Evolutionary conservation across 1,140 invertebrate species (phyloP).

Genomic region (Aphidius ervi): DNA sequence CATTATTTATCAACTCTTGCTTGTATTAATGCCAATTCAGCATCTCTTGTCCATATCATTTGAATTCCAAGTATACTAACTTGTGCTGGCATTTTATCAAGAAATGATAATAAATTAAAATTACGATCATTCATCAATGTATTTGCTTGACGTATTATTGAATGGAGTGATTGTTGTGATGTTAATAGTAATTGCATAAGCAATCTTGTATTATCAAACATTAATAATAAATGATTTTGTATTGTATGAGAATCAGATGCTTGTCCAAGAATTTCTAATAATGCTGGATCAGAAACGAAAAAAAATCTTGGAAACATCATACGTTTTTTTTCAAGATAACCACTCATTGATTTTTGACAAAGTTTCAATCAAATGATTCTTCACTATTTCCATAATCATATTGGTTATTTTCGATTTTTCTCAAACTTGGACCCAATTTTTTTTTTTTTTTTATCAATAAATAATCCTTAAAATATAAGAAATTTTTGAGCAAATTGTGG

Average conservation of each 20-base stretch:
- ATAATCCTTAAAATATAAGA: too few relatives aligned
- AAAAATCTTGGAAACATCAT: slow-evolving; percentile 97
- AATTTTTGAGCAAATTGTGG: too few relatives aligned
- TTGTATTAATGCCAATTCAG: slow-evolving; percentile 82
- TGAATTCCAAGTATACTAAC: slow-evolving; percentile 91
- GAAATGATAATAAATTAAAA: slow-evolving; percentile 80
- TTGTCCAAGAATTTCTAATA: slow-evolving; percentile 93
- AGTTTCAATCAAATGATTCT: slow-evolving; percentile 64
- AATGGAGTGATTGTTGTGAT: slow-evolving; percentile 85
- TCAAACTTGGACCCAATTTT: too few relatives aligned
- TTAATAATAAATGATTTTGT: slow-evolving; percentile 90
- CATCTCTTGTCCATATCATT: slow-evolving; percentile 95
- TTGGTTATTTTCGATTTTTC: slow-evolving; percentile 43
- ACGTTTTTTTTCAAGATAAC: slow-evolving; percentile 94
- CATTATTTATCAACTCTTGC: slow-evolving; percentile 92
- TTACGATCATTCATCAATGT: slow-evolving; percentile 80
- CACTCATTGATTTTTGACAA: slow-evolving; percentile 94
- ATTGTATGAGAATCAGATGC: slow-evolving; percentile 97
- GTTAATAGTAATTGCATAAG: slow-evolving; percentile 83
- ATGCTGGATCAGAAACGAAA: slow-evolving; percentile 94
- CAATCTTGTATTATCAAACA: slow-evolving; percentile 94
- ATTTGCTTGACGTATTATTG: slow-evolving; percentile 83
- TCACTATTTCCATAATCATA: slow-evolving; percentile 46
- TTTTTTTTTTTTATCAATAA: too few relatives aligned
- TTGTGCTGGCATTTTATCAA: slow-evolving; percentile 92